Percentiles rank a stretch among this genome's conserved stretches.
These are phyloP conservation scores for Lytechinus variegatus DNA, from an alignment of 35 echinoderm and acorn worm genomes.

Conservation along the genomic window DNA sequence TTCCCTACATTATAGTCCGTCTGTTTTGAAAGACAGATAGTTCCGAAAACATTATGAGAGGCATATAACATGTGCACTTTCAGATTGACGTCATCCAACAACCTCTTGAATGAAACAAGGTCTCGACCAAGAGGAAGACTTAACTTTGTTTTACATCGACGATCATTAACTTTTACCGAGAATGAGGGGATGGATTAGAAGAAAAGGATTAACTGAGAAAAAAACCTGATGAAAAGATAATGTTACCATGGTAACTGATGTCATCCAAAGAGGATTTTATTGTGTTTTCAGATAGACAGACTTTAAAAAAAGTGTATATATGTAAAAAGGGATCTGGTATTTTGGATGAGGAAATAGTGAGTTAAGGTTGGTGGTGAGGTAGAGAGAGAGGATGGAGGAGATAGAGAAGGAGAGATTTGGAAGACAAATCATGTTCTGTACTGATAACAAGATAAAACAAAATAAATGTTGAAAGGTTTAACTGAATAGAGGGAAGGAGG, in stretches of 20 bases:
- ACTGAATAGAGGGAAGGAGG: not conserved
- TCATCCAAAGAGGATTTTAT: not conserved
- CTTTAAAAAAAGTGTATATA: not conserved
- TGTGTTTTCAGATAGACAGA: not conserved
- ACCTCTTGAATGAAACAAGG: not conserved
- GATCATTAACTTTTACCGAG: not conserved
- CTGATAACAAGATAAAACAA: not conserved
- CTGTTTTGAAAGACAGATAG: no score
- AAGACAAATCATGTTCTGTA: not conserved
- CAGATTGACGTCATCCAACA: not conserved
- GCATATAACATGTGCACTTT: not conserved
- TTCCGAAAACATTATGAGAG: no score
- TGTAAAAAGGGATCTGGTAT: not conserved
- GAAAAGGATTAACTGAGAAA: not conserved
- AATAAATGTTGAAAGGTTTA: not conserved
- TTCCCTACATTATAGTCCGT: no score
- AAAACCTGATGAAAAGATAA: not conserved
- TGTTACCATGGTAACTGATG: no score
- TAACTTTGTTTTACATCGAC: not conserved
- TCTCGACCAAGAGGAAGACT: not conserved
- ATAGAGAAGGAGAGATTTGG: not conserved
- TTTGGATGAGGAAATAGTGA: not conserved
- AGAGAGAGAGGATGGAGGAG: not conserved
- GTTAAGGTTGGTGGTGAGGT: not conserved
- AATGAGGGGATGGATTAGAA: not conserved